phyloP scores from a whole-genome alignment of 2,797 vertebrate genomes.

The Antrozous pallidus region DNA sequence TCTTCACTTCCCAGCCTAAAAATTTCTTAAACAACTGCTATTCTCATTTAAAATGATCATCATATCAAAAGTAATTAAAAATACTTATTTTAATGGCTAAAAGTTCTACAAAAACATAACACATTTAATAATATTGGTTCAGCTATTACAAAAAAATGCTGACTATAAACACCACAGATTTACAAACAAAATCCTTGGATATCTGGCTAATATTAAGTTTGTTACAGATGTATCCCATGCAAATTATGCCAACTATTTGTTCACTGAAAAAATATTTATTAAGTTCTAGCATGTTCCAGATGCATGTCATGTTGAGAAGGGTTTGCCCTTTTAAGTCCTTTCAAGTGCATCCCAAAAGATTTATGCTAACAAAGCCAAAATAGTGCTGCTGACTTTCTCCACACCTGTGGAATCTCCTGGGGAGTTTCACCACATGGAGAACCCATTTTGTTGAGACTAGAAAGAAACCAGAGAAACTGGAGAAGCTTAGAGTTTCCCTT shows the following conservation, averaged over 20 bases:
- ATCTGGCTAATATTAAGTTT: neutral
- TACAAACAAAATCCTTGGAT: neutral
- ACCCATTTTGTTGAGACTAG: neutral
- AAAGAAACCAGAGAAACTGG: neutral
- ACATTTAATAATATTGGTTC: neutral
- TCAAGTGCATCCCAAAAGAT: neutral
- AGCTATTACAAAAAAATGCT: slow-evolving; percentile 19
- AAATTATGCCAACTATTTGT: slow-evolving; percentile 34
- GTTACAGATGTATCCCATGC: neutral
- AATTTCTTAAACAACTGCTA: neutral
- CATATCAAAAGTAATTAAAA: neutral
- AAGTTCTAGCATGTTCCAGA: neutral
- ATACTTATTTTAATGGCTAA: neutral
- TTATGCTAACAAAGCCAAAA: neutral
- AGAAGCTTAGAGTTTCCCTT: neutral
- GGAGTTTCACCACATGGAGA: neutral
- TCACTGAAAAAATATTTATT: slow-evolving; percentile 32
- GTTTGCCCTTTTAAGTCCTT: neutral
- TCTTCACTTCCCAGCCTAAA: neutral
- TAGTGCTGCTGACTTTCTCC: neutral
- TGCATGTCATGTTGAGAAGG: neutral
- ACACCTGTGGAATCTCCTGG: neutral
- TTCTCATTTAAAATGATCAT: neutral
- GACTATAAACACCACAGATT: neutral
- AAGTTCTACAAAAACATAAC: slow-evolving; percentile 25